Conservation (phyloP, 2,113 vertebrate species). For the Limnothrissa miodon region DNA sequence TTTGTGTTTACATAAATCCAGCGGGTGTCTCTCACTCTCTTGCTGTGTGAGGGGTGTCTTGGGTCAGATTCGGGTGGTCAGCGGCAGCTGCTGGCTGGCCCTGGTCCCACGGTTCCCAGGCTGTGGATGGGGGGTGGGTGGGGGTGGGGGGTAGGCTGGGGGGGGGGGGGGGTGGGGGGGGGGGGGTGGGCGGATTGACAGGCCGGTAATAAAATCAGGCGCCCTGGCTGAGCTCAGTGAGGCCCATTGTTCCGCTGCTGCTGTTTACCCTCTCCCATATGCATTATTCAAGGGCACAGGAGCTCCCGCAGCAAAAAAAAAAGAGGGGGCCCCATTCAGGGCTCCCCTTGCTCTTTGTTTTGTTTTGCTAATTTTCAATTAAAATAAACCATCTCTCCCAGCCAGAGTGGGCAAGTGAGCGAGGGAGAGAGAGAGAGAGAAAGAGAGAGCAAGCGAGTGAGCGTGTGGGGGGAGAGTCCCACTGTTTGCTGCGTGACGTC, state of each 20-base stretch:
- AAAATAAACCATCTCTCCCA: conserved; percentile 99
- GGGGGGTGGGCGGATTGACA: conserved; percentile 88
- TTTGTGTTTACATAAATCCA: conserved; percentile 24
- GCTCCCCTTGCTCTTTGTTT: conserved; percentile 80
- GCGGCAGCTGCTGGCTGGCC: conserved; percentile 93
- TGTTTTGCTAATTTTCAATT: conserved; percentile 96
- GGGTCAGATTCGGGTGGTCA: conserved; percentile 78
- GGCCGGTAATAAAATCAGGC: conserved; percentile 99
- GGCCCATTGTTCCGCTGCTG: conserved; percentile 96
- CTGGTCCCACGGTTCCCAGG: conserved; percentile 95
- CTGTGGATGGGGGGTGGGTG: conserved; percentile 48
- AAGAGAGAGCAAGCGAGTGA: conserved; percentile 30
- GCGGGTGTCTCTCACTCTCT: conserved; percentile 34
- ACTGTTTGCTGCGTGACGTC: conserved; percentile 56
- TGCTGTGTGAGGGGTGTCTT: conserved; percentile 47
- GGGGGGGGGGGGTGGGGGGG: too few species aligned
- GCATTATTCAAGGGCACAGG: conserved; percentile 99
- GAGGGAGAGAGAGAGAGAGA: conserved; percentile 18
- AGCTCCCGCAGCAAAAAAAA: conserved; percentile 77
- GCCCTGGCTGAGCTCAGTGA: conserved; percentile 92
- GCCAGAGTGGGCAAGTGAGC: conserved; percentile 69
- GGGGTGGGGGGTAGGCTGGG: background rate
- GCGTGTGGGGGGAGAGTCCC: conserved; percentile 44
- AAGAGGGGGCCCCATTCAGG: conserved; percentile 92
- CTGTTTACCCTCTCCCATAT: conserved; percentile 99